These are phyloP conservation scores for Andrena camellia DNA, from an alignment of 2,888 invertebrate species.

Conservation along the genomic window DNA sequence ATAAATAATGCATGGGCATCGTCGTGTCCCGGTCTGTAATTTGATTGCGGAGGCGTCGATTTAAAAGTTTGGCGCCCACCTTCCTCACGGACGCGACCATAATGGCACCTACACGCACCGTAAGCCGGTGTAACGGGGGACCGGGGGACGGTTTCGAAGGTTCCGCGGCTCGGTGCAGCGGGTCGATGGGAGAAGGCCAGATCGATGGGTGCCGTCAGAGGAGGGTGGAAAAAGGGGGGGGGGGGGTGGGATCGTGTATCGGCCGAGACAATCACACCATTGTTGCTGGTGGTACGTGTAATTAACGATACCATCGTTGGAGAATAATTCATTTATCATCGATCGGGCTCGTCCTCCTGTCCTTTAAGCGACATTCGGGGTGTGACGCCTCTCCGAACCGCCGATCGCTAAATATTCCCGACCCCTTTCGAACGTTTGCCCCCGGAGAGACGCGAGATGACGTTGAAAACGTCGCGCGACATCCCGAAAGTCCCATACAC, in stretches of 20 bases:
- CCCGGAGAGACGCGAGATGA: not conserved
- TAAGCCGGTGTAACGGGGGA: slow-evolving; percentile 14
- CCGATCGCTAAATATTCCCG: slow-evolving; percentile 40
- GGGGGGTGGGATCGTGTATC: slow-evolving; percentile 66
- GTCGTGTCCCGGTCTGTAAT: slow-evolving; percentile 82
- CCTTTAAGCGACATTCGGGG: slow-evolving; percentile 62
- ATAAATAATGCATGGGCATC: slow-evolving; percentile 82
- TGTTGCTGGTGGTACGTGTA: slow-evolving; percentile 78
- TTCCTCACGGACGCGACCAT: slow-evolving; percentile 72
- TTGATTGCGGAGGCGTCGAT: slow-evolving; percentile 84
- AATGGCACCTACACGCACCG: slow-evolving; percentile 75
- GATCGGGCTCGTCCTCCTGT: slow-evolving; percentile 63
- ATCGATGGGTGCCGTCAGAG: not conserved
- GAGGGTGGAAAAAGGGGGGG: slow-evolving; percentile 28
- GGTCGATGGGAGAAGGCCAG: not conserved
- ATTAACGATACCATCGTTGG: slow-evolving; percentile 82
- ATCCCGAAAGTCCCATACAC: too few species aligned
- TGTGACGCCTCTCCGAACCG: slow-evolving; percentile 40
- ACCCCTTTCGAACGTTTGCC: not conserved
- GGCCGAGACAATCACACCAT: slow-evolving; percentile 81
- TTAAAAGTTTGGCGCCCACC: slow-evolving; percentile 80
- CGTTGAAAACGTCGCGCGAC: too few species aligned
- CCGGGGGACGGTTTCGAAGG: slow-evolving; percentile 6
- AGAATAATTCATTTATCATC: slow-evolving; percentile 81
- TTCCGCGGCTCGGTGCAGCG: not conserved